Percentiles rank a stretch among this genome's conserved stretches.
phyloP scores from a whole-genome alignment of 2,797 vertebrate species.

The Acanthopagrus latus region DNA sequence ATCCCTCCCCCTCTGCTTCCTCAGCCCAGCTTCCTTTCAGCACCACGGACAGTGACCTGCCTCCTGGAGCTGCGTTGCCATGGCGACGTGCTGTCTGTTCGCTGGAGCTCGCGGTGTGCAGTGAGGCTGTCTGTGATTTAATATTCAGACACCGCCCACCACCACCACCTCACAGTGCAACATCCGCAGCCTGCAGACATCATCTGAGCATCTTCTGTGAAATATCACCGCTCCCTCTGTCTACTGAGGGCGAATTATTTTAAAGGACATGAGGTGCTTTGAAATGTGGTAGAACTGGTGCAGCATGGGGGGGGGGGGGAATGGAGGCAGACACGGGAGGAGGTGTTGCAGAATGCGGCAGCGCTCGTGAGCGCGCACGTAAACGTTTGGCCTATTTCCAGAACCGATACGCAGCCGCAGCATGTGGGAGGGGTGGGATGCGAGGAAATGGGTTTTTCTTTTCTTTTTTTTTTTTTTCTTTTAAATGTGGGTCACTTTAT shows the following conservation, averaged over 20 bases:
- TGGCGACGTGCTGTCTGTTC: constrained; percentile 67
- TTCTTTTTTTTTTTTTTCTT: not conserved
- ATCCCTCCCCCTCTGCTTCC: constrained; percentile 45
- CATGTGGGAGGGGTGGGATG: constrained; percentile 47
- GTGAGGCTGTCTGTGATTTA: constrained; percentile 63
- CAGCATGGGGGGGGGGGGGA: constrained; percentile 8
- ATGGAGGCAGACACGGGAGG: constrained; percentile 1
- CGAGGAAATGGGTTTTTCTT: not conserved
- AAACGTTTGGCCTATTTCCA: constrained; percentile 48
- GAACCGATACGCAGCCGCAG: constrained; percentile 6
- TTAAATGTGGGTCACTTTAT: constrained; percentile 35
- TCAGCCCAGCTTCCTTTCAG: constrained; percentile 54
- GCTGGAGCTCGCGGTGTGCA: constrained; percentile 42
- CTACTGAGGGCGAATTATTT: not conserved
- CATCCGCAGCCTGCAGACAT: constrained; percentile 2
- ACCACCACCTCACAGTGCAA: not conserved
- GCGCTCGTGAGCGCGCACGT: constrained; percentile 49
- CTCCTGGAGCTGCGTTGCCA: constrained; percentile 75
- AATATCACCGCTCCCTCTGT: not conserved
- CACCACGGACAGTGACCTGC: constrained; percentile 73
- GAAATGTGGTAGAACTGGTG: not conserved
- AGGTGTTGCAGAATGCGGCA: constrained; percentile 56
- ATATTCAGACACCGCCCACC: constrained; percentile 37
- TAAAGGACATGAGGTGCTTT: not conserved
- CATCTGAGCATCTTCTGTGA: not conserved